Evolutionary conservation across 2,888 invertebrate genomes (phyloP).

Genomic region (Notodromas monacha): DNA sequence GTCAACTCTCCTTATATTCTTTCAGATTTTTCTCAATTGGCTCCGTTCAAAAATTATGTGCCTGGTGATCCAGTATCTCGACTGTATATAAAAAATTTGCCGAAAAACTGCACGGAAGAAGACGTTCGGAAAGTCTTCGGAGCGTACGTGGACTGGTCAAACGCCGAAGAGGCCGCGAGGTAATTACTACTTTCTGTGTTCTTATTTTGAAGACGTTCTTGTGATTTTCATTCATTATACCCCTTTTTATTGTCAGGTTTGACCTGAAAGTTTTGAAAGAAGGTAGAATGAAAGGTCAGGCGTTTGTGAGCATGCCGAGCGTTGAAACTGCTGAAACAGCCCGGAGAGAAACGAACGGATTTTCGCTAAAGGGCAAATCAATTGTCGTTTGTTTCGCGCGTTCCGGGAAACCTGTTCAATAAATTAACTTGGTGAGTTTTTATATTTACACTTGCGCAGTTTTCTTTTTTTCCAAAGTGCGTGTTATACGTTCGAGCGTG

Average conservation of each 20-base stretch:
- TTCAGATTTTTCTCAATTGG: too few relatives aligned
- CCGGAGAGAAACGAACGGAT: constrained; percentile 52
- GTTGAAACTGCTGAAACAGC: constrained; percentile 34
- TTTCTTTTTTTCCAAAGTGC: too few relatives aligned
- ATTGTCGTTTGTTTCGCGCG: constrained; percentile 62
- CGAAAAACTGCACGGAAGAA: constrained; percentile 36
- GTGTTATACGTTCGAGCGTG: too few relatives aligned
- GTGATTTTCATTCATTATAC: background rate
- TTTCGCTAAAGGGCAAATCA: constrained; percentile 49
- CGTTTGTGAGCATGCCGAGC: constrained; percentile 50
- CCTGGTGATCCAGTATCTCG: constrained; percentile 44
- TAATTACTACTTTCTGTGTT: too few relatives aligned
- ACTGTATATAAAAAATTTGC: constrained; percentile 67
- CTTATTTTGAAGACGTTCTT: too few relatives aligned
- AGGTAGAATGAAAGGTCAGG: constrained; percentile 85
- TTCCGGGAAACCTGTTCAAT: constrained; percentile 14
- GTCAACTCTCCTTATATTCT: too few relatives aligned
- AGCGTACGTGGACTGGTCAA: constrained; percentile 23
- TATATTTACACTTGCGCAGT: too few relatives aligned
- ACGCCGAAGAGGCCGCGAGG: constrained; percentile 16
- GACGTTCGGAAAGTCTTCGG: constrained; percentile 43
- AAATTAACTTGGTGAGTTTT: too few relatives aligned
- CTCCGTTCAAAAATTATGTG: constrained; percentile 56
- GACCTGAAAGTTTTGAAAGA: constrained; percentile 57
- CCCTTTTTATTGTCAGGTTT: constrained; percentile 24